Evolutionary conservation across 2,888 invertebrate genomes (phyloP), one percentile per base, ranked within the genome.

Genomic region (Onchidella celtica): DNA sequence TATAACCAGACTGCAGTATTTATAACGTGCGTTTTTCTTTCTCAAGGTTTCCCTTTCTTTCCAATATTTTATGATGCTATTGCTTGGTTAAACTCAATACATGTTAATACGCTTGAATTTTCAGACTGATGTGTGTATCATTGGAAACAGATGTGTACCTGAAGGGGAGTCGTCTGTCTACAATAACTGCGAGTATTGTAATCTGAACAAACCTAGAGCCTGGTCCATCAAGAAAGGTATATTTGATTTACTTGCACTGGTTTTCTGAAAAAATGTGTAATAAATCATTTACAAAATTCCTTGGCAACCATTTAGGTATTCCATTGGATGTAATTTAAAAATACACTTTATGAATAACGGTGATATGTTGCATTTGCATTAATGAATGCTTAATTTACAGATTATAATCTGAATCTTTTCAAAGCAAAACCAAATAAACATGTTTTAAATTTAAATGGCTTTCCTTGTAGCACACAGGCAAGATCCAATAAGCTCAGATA

Each of bases 61-160:
- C n/a, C n/a, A n/a, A n/a, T n/a, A n/a, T n/a, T n/a, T n/a, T n/a
- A n/a, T n/a, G n/a, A n/a, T n/a, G n/a, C n/a, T n/a, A n/a, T n/a
- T n/a, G n/a, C n/a, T n/a, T n/a, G n/a, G n/a, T n/a, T n/a, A n/a
- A n/a, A n/a, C n/a, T n/a, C n/a, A n/a, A n/a, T n/a, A n/a, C n/a
- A n/a, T n/a, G n/a, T n/a, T n/a, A n/a, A n/a, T n/a, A n/a, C 47
- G 17, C 17, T 47, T 47, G 47, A 47, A 6, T n/a, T 36, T 6
- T 55, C 77, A 79, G 79, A 73, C n/a, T 24, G n/a, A 79, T 73
- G 68, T 79, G 6, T 79, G 79, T 36, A 40, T 73, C 36, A 79
- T 79, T 66, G 79, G 79, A 61, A 73, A 61, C 66, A 73, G 38
- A 57, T 79, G 79, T 73, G 47, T 79, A 14, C 29, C 0, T 29